Conservation (phyloP, 2,113 vertebrate species). For the Ctenomys sociabilis region DNA sequence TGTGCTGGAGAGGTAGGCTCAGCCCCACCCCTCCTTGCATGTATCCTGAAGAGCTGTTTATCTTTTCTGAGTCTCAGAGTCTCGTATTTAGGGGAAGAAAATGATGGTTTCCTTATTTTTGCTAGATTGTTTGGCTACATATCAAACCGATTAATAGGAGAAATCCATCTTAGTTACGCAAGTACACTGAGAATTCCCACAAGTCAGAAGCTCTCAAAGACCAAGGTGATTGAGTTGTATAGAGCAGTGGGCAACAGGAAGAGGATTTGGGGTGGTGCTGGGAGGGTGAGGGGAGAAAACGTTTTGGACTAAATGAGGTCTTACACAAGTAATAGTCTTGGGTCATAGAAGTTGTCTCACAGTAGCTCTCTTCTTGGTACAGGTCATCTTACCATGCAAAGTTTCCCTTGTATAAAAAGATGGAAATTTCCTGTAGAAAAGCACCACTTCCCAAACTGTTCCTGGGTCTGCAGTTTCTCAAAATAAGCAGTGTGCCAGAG, state of each 20-base stretch:
- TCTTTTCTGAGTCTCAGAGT: constrained; percentile 14
- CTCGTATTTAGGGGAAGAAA: not conserved
- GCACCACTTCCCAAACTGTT: not conserved
- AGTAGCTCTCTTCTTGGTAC: not conserved
- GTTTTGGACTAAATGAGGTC: not conserved
- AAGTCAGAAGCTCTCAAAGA: not conserved
- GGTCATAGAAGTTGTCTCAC: not conserved
- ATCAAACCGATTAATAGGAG: not conserved
- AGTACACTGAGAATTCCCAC: not conserved
- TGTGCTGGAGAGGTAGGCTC: not conserved
- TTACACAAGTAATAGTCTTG: not conserved
- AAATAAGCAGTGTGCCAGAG: not conserved
- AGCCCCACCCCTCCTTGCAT: not conserved
- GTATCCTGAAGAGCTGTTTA: not conserved
- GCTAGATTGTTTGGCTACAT: not conserved
- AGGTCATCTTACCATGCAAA: not conserved
- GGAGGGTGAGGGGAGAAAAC: not conserved
- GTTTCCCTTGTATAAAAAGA: not conserved
- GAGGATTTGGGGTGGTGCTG: not conserved
- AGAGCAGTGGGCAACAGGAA: not conserved
- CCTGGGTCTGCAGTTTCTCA: constrained; percentile 13
- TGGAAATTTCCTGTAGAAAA: not conserved
- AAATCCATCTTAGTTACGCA: not conserved
- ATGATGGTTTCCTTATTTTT: not conserved
- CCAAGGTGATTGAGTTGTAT: not conserved